Evolutionary conservation across 2,797 vertebrate species (phyloP).

Genomic region (Cheirogaleus major): DNA sequence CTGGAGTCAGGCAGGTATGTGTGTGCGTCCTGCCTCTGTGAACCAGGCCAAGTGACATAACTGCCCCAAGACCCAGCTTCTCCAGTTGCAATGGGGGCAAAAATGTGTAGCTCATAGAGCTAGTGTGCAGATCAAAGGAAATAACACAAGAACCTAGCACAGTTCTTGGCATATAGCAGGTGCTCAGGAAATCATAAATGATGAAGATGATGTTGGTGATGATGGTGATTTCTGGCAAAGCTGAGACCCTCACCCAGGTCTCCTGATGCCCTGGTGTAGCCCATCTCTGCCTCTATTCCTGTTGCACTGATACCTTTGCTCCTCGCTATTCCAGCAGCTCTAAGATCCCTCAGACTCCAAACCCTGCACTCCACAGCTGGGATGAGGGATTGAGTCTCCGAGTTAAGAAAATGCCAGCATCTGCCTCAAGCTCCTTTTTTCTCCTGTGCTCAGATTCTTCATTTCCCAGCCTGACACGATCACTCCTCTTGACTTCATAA

Average conservation of each 20-base stretch:
- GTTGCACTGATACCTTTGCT: neutral
- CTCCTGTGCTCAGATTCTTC: neutral
- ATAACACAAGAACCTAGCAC: fast-evolving
- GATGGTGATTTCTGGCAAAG: neutral
- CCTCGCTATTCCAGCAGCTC: neutral
- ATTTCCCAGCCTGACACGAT: fast-evolving
- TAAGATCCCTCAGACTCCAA: neutral
- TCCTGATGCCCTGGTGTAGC: neutral
- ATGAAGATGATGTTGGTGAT: neutral
- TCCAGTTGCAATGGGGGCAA: neutral
- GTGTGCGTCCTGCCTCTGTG: fast-evolving
- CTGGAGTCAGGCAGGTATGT: neutral
- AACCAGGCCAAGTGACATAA: neutral
- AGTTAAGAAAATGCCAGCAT: neutral
- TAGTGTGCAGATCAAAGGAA: neutral
- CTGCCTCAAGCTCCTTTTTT: neutral
- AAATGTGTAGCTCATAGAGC: neutral
- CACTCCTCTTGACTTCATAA: slow-evolving; percentile 5
- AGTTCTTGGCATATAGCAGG: neutral
- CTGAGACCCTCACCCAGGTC: neutral
- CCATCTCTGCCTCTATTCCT: no score
- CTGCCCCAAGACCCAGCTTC: neutral
- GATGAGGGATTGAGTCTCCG: neutral
- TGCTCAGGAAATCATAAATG: neutral
- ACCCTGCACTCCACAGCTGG: neutral